These are phyloP conservation scores for Leptinotarsa haldemani DNA, from an alignment of 2,888 invertebrate genomes.

Conservation along the genomic window DNA sequence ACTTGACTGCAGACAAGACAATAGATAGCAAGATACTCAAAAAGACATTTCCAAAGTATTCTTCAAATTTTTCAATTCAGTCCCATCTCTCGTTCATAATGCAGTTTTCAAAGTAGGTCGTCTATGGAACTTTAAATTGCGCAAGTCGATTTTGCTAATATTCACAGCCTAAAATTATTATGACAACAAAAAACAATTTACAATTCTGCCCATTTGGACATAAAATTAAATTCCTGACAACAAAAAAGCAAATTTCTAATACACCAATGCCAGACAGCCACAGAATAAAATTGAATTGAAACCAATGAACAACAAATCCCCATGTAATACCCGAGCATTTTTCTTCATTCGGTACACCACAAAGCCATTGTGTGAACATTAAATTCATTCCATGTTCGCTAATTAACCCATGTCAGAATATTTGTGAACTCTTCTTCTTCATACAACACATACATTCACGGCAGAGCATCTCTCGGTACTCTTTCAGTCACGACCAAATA, in stretches of 20 bases:
- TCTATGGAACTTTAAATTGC: no score
- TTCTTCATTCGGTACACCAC: conserved; percentile 25
- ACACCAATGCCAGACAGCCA: no score
- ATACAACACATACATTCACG: conserved; percentile 43
- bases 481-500: conserved; percentile 51
- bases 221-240: neutral
- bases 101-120: no score
- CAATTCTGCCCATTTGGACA: neutral
- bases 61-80: no score
- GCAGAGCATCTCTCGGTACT: conserved; percentile 38
- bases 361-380: conserved; percentile 39
- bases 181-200: no score
- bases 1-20: no score
- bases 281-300: no score
- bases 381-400: conserved; percentile 49
- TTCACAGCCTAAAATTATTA: no score
- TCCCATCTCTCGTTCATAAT: no score
- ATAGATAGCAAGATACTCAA: no score
- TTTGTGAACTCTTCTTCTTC: conserved; percentile 44
- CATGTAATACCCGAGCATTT: conserved; percentile 1
- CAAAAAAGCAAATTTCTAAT: neutral
- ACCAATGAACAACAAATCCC: neutral
- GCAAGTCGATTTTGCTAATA: no score
- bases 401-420: conserved; percentile 51
- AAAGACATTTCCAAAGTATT: no score